phyloP scores from a whole-genome alignment of 2,797 vertebrate genomes.

The Melanotaenia parkinsoni region DNA sequence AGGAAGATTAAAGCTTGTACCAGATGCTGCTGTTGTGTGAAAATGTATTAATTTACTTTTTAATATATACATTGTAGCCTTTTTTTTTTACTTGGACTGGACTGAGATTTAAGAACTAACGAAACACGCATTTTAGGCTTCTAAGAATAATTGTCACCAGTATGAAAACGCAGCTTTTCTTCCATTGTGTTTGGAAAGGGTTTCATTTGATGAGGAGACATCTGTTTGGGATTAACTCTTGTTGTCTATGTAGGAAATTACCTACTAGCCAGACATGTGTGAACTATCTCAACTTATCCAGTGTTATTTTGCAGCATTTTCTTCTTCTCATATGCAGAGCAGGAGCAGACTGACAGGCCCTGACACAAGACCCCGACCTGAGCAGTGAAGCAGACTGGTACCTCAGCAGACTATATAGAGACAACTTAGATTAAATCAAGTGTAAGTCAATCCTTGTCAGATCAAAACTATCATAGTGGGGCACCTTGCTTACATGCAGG shows the following conservation, averaged over 20 bases:
- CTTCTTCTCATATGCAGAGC: constrained; percentile 18
- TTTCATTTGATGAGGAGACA: constrained; percentile 43
- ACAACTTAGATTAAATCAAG: constrained; percentile 78
- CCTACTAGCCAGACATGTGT: constrained; percentile 38
- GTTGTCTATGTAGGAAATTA: constrained; percentile 24
- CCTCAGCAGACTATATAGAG: constrained; percentile 63
- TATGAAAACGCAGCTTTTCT: constrained; percentile 5
- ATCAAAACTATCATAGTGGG: constrained; percentile 75
- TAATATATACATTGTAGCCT: background rate
- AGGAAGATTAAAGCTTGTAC: constrained; percentile 16
- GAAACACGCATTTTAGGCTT: constrained; percentile 5
- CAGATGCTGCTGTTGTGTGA: constrained; percentile 5
- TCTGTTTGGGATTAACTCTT: constrained; percentile 49
- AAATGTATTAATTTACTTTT: constrained; percentile 1
- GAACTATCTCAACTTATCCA: constrained; percentile 21
- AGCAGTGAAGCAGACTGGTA: constrained; percentile 65
- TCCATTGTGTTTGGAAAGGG: constrained; percentile 26
- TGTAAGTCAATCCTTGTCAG: constrained; percentile 77
- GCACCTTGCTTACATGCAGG: constrained; percentile 70
- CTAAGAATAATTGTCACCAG: background rate
- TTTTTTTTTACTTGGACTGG: background rate
- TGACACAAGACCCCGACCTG: constrained; percentile 75
- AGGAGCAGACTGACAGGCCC: constrained; percentile 60
- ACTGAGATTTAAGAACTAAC: background rate
- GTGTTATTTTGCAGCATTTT: constrained; percentile 9